Conservation (phyloP, 2,888 invertebrate species). For the Tetrapedia diversipes region DNA sequence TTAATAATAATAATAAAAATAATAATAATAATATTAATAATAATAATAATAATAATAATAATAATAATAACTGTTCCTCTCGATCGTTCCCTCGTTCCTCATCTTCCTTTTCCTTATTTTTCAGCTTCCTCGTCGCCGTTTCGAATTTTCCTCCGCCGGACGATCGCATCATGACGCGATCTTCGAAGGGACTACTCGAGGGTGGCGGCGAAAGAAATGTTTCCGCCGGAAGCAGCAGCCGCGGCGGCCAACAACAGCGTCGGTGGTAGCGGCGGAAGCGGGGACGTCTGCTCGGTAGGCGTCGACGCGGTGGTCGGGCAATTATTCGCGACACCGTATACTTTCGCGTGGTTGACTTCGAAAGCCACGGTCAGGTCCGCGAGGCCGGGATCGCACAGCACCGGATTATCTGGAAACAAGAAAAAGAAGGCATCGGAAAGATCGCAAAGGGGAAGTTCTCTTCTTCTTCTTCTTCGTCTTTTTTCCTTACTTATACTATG, state of each 20-base stretch:
- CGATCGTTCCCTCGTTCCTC: not conserved
- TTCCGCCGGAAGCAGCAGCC: constrained; percentile 78
- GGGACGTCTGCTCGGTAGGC: constrained; percentile 60
- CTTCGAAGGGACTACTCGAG: constrained; percentile 72
- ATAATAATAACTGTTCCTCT: too few species aligned
- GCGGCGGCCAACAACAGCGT: constrained; percentile 76
- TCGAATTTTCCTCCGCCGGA: constrained; percentile 4
- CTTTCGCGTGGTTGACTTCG: constrained; percentile 89
- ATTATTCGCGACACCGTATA: constrained; percentile 87
- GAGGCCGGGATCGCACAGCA: constrained; percentile 89
- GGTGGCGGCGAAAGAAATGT: constrained; percentile 81
- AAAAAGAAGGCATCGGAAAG: constrained; percentile 28
- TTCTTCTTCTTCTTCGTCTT: constrained; percentile 6
- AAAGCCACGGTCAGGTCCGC: constrained; percentile 88
- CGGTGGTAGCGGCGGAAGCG: constrained; percentile 74
- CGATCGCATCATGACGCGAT: constrained; percentile 23
- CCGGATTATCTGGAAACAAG: constrained; percentile 89
- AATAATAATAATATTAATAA: too few species aligned
- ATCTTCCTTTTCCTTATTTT: too few species aligned
- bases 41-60: too few species aligned
- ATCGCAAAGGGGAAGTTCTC: constrained; percentile 19
- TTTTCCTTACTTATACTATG: too few species aligned
- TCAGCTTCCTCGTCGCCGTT: not conserved
- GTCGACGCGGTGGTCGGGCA: constrained; percentile 75
- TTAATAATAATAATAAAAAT: too few species aligned